Evolutionary conservation across 2,888 invertebrate genomes (phyloP).

Genomic region (Lamellibrachia satsuma): DNA sequence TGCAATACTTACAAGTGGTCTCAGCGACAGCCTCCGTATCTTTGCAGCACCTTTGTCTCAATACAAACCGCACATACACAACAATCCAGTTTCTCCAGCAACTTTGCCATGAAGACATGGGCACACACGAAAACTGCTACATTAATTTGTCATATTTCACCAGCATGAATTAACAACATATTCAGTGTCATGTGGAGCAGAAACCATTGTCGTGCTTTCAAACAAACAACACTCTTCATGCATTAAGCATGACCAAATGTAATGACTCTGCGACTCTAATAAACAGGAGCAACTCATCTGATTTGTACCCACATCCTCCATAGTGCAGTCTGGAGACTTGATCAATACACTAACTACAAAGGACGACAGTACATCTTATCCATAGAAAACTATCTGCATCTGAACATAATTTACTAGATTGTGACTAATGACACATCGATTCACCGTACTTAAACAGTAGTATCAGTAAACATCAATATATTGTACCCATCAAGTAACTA

Average conservation of each 20-base stretch:
- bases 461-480: not conserved
- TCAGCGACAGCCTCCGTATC: not conserved
- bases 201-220: not conserved
- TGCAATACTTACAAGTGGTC: conserved; percentile 1
- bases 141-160: not conserved
- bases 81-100: not conserved
- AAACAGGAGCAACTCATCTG: not conserved
- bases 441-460: not conserved
- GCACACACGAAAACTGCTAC: not conserved
- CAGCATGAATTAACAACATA: not conserved
- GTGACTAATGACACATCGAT: not conserved
- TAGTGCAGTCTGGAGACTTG: not conserved
- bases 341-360: not conserved
- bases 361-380: not conserved
- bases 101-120: not conserved
- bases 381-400: not conserved
- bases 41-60: not conserved
- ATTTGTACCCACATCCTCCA: not conserved
- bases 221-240: not conserved
- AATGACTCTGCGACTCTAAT: not conserved
- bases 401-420: not conserved
- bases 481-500: not conserved
- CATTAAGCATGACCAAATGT: not conserved
- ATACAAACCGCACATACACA: conserved; percentile 10
- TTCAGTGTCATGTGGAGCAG: not conserved